Conservation (phyloP, 1,140 invertebrate genomes). For the Tetramorium simillimum region DNA sequence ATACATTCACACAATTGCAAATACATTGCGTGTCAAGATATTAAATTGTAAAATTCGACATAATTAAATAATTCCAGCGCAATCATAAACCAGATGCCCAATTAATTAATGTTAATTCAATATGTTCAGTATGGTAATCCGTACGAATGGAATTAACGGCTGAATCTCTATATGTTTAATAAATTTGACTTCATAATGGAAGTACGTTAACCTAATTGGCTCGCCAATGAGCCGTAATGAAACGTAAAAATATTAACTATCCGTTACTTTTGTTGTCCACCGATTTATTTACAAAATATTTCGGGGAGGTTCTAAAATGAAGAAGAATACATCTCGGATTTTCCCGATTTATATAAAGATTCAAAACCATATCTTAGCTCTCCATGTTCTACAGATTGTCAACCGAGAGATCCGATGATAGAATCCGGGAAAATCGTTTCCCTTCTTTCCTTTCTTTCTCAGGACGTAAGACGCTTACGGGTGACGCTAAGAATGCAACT, state of each 20-base stretch:
- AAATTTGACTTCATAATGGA: slow-evolving; percentile 24
- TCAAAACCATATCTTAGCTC: background rate
- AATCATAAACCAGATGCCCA: slow-evolving; percentile 36
- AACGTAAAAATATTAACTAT: background rate
- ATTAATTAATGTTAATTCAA: slow-evolving; percentile 54
- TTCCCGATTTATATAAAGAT: background rate
- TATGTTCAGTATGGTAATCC: slow-evolving; percentile 22
- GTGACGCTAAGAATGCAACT: background rate
- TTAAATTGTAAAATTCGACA: slow-evolving; percentile 44
- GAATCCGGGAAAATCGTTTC: background rate
- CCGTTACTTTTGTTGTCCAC: background rate
- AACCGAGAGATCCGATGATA: background rate
- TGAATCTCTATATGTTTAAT: slow-evolving; percentile 8
- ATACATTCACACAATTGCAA: slow-evolving; percentile 30
- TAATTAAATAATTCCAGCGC: slow-evolving; percentile 47
- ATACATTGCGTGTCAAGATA: slow-evolving; percentile 35
- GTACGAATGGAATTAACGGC: slow-evolving; percentile 30
- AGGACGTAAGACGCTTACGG: background rate
- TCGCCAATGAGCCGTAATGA: background rate
- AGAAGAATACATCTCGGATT: background rate
- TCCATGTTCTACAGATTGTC: background rate
- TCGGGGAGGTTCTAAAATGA: background rate
- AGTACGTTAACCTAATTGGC: background rate
- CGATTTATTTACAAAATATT: background rate
- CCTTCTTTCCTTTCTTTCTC: background rate